Conservation (phyloP, 2,888 invertebrate species). For the Furcula furcula region DNA sequence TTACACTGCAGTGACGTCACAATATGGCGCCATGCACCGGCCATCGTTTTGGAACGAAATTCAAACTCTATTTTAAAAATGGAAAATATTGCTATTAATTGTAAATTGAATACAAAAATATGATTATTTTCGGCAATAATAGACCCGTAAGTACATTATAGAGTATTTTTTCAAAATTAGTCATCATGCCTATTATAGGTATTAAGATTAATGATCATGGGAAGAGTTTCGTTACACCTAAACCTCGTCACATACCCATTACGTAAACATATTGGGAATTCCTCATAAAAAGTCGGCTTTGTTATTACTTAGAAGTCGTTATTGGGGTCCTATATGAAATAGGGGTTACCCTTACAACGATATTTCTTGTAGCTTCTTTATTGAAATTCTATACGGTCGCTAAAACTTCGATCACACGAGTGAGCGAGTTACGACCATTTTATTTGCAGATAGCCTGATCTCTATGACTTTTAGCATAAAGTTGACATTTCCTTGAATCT, state of each 20-base stretch:
- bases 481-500: conserved; percentile 16
- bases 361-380: conserved; percentile 67
- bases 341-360: conserved; percentile 42
- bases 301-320: conserved; percentile 51
- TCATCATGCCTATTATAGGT: no score
- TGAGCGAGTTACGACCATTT: conserved; percentile 19
- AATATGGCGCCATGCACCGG: no score
- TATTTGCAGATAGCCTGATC: conserved; percentile 9
- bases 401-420: conserved; percentile 51
- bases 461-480: conserved; percentile 11
- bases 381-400: conserved; percentile 69
- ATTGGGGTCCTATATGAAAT: conserved; percentile 28
- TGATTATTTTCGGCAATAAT: no score
- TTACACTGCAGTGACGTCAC: no score
- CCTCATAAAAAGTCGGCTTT: conserved; percentile 65
- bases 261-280: conserved; percentile 68
- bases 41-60: no score
- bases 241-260: conserved; percentile 47
- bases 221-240: conserved; percentile 29
- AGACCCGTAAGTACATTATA: no score
- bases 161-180: no score
- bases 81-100: no score
- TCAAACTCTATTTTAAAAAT: no score
- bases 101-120: no score
- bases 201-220: conserved; percentile 29